Base-by-base conservation (phyloP, 2,113 vertebrate species). In the Hiodon alosoides region DNA sequence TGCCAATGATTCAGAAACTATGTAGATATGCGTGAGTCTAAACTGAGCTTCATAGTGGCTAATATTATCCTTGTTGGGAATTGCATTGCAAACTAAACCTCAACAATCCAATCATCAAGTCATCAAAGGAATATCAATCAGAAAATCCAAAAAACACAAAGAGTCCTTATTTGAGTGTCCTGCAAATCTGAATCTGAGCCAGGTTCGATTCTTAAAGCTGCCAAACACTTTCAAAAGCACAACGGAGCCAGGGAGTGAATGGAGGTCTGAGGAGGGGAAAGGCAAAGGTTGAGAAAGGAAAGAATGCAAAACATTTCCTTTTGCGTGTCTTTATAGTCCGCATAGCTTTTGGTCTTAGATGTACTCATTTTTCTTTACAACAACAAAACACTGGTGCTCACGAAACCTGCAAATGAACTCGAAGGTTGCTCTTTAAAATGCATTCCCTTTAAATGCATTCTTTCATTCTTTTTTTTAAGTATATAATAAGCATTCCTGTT, bases 391-490 rank as follows among this genome's bases (percentile, higher is more conserved):
- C 86, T 89, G 90, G 90, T 89, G 85, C 77, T 79, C 78, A 81
- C 87, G 31, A 86, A 90, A 90, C 90, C 84, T 46, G 74, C 82
- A 83, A 87, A 87, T 89, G 90, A 89, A 90, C 86, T 86, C 84
- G 72, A 69, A 76, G 82, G 81, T 81, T 73, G 77, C 70, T 14
- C 64, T 76, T 67, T n/a, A n/a, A n/a, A n/a, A n/a, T n/a, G 82
- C 76, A 79, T 84, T 67, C 74, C 16, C 58, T n/a, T 59, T 71
- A 4, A 46, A 79, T 81, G 74, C 46, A 71, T 65, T 67, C 31
- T 67, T 51, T 65, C 53, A 16, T 16, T 17, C 61, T 53, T 71
- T 57, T 57, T 74, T 14, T 5, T 71, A 17, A 70, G 77, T 31
- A 31, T 31, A 80, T 76, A 78, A 53, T 16, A 17, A 54, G 60